These are phyloP conservation scores for Conomelus anceps DNA, from an alignment of 2,888 invertebrate genomes.

Conservation along the genomic window DNA sequence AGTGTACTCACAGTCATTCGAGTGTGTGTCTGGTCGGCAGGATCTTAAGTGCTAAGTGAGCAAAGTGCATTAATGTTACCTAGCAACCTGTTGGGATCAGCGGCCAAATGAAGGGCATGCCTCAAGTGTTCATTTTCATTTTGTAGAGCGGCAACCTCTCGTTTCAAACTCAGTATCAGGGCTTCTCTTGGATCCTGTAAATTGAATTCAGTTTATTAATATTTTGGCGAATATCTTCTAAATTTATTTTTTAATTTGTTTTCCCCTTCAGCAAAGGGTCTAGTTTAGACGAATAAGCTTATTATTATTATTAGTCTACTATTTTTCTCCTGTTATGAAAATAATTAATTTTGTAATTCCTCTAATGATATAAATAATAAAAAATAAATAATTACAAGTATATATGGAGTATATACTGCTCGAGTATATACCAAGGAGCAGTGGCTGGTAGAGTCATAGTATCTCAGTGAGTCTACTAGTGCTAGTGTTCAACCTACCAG, in stretches of 20 bases:
- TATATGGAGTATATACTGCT: too few relatives aligned
- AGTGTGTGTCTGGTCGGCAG: background rate
- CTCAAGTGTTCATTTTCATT: slow-evolving; percentile 84
- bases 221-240: background rate
- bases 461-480: too few relatives aligned
- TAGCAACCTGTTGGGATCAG: slow-evolving; percentile 24
- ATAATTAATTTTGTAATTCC: too few relatives aligned
- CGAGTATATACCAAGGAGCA: too few relatives aligned
- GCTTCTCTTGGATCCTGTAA: slow-evolving; percentile 84
- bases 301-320: too few relatives aligned
- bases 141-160: slow-evolving; percentile 77
- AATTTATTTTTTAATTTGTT: background rate
- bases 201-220: background rate
- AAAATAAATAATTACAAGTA: too few relatives aligned
- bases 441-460: too few relatives aligned
- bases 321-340: too few relatives aligned
- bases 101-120: slow-evolving; percentile 61
- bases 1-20: background rate
- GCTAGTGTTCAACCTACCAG: too few relatives aligned
- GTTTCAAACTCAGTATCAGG: slow-evolving; percentile 77
- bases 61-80: slow-evolving; percentile 1
- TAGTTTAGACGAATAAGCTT: too few relatives aligned
- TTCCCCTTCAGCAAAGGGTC: too few relatives aligned
- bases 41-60: background rate
- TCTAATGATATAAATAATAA: too few relatives aligned